phyloP scores from a whole-genome alignment of 2,797 vertebrate species.

The Lacerta viridis region DNA sequence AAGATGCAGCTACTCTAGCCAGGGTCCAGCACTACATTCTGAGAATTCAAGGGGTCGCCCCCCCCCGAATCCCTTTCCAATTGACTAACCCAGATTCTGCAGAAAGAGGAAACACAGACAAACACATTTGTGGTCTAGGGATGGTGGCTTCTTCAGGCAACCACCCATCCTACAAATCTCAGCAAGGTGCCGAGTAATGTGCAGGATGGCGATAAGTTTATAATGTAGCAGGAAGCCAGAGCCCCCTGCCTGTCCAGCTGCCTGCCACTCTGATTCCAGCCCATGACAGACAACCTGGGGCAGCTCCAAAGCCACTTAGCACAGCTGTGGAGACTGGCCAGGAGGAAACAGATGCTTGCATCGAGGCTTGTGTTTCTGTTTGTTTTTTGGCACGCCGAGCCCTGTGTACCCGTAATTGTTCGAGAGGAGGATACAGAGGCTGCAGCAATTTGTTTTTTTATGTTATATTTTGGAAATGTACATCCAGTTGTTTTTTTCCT shows the following conservation, averaged over 20 bases:
- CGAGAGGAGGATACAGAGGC: background rate
- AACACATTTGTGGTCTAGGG: conserved; percentile 70
- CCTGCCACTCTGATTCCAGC: conserved; percentile 71
- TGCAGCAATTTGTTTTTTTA: background rate
- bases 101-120: conserved; percentile 41
- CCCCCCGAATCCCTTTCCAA: conserved; percentile 20
- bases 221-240: conserved; percentile 70
- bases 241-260: conserved; percentile 65
- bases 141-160: conserved; percentile 63
- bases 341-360: conserved; percentile 56
- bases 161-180: conserved; percentile 72
- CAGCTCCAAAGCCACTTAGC: conserved; percentile 70
- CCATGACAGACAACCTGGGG: conserved; percentile 73
- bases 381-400: conserved; percentile 40
- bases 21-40: conserved; percentile 8
- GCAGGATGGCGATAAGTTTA: conserved; percentile 55
- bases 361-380: conserved; percentile 19
- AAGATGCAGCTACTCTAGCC: too few relatives aligned
- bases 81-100: conserved; percentile 54
- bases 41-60: conserved; percentile 14
- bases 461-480: too few relatives aligned
- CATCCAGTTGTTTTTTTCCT: too few relatives aligned
- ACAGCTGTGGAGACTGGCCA: conserved; percentile 62
- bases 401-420: conserved; percentile 29
- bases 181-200: background rate